Base-by-base conservation (phyloP, 2,888 invertebrate genomes). In the Mythimna pallens region DNA sequence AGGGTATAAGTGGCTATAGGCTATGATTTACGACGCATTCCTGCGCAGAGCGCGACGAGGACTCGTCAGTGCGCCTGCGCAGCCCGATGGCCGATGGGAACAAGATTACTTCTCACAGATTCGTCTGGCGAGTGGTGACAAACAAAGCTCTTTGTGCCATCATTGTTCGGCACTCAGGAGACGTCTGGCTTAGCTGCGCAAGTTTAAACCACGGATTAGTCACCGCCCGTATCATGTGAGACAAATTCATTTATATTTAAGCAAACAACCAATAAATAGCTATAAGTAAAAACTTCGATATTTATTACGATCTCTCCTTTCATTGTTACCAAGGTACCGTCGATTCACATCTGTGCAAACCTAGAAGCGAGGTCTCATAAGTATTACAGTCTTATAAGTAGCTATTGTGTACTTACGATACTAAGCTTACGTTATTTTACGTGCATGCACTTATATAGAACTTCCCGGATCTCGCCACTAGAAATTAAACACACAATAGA, bases 1-100 rank as follows among this genome's bases (percentile, higher is more conserved):
- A 82, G 82, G 80, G 74, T 70, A 82, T 82, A 84, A 82, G 84
- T 84, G 80, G 61, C 79, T 83, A 75, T 79, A 87, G 78, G 74
- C 83, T 86, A 93, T 94, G 95, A 95, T 95, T 94, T 95, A 95
- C 91, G 92, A 88, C 90, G 90, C 94, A 95, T 95, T 94, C 95
- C 94, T 92, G 89, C 83, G 89, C 89, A 87, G 87, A 89, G 89
- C 89, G 83, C 86, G 86, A 84, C 85, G 85, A 88, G 85, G 84
- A 88, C 89, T 87, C 84, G 85, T 86, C 88, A 86, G 85, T 89
- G 90, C 88, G 90, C 87, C 86, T 87, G 90, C 89, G 87, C 88
- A 85, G 86, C 76, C 74, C 89, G 87, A 88, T 93, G 93, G 92
- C 74, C 89, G 87, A 88, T 93, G 93, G 92, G 93, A 94, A 93